phyloP scores from a whole-genome alignment of 2,797 vertebrate species.

The Sciurus vulgaris region DNA sequence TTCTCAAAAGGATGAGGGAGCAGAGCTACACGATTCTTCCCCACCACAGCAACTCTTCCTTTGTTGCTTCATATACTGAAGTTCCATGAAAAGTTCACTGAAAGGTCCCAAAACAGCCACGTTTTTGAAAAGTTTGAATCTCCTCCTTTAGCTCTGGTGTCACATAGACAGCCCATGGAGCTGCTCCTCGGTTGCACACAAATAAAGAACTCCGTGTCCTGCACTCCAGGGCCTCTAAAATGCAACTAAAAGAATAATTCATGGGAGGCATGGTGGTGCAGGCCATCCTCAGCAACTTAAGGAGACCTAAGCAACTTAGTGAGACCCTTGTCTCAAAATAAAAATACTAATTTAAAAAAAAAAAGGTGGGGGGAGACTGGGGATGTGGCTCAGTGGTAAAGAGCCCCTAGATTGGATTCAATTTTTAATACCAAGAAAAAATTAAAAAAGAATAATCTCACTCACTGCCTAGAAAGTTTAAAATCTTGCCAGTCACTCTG shows the following conservation, averaged over 20 bases:
- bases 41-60: neutral
- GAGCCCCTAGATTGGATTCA: no score
- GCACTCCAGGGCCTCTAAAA: rapidly evolving
- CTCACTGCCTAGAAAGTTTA: neutral
- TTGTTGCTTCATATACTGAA: neutral
- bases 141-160: neutral
- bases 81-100: neutral
- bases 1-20: neutral
- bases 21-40: neutral
- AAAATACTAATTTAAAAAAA: no score
- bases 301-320: no score
- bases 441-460: neutral
- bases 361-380: no score
- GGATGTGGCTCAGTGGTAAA: no score
- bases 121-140: neutral
- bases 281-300: no score
- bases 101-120: neutral
- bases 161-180: neutral
- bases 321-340: no score
- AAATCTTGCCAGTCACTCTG: neutral
- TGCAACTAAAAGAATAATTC: neutral
- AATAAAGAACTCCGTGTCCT: neutral
- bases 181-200: no score
- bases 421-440: no score
- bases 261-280: no score